Percentiles rank a stretch among this genome's conserved stretches.
Conservation (phyloP, 2,888 invertebrate species). For the Pheosia gnoma region DNA sequence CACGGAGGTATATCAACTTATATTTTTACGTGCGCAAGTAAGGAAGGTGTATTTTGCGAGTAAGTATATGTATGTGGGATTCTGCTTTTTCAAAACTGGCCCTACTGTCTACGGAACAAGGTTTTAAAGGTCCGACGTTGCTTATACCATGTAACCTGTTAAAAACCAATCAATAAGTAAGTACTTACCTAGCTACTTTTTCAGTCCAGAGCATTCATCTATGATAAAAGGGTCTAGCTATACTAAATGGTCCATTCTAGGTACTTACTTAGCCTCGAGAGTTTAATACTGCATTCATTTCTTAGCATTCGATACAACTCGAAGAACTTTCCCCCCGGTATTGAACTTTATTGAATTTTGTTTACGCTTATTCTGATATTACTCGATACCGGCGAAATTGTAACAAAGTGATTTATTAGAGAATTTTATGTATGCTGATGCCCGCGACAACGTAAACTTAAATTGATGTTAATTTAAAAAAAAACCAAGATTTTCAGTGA, state of each 20-base stretch:
- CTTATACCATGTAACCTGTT: too few species aligned
- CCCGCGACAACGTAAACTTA: too few species aligned
- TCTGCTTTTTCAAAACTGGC: too few species aligned
- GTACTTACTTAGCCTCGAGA: conserved; percentile 4
- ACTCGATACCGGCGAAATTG: not conserved
- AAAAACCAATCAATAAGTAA: too few species aligned
- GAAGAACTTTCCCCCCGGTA: conserved; percentile 23
- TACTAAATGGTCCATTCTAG: not conserved
- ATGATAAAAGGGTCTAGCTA: not conserved
- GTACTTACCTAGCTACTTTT: too few species aligned
- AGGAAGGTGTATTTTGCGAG: not conserved
- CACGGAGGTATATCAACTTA: conserved; percentile 3
- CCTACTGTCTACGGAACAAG: too few species aligned
- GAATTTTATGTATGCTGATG: too few species aligned
- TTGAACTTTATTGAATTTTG: conserved; percentile 28
- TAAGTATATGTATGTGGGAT: too few species aligned
- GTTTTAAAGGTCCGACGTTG: too few species aligned
- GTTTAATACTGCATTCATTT: conserved; percentile 36
- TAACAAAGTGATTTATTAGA: not conserved
- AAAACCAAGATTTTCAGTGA: too few species aligned
- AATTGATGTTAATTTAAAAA: too few species aligned
- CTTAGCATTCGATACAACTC: conserved; percentile 29
- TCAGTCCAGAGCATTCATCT: too few species aligned
- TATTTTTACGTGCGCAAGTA: conserved; percentile 6
- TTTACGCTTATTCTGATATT: conserved; percentile 9